Conservation (phyloP, 1,140 invertebrate genomes). For the Scaptomyza pallida region DNA sequence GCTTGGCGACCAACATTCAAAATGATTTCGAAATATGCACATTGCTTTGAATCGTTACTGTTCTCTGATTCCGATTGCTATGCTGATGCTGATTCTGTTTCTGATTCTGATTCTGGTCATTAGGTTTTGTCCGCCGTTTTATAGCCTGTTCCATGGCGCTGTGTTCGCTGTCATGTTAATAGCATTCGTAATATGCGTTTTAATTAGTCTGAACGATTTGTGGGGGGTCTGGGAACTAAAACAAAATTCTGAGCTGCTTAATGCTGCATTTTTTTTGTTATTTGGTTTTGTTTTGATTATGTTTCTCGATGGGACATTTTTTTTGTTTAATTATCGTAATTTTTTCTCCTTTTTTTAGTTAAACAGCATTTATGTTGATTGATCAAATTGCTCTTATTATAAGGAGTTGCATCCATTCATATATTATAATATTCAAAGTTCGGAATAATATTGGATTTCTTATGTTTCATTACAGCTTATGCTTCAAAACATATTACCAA, state of each 20-base stretch:
- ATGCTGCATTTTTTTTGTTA: constrained; percentile 67
- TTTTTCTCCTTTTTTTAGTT: constrained; percentile 1
- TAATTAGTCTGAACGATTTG: constrained; percentile 74
- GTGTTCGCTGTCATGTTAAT: constrained; percentile 82
- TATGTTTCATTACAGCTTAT: too few species aligned
- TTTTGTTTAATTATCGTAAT: not conserved
- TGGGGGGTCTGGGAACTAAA: constrained; percentile 62
- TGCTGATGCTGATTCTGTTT: constrained; percentile 34
- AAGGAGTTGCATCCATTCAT: not conserved
- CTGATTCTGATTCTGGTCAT: constrained; percentile 59
- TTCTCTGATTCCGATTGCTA: constrained; percentile 33
- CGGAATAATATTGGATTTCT: too few species aligned
- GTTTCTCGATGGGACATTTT: constrained; percentile 24
- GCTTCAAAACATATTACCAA: too few species aligned
- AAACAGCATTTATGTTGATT: not conserved
- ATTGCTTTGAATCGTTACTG: constrained; percentile 70
- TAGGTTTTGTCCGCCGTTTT: constrained; percentile 52
- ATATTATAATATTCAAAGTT: too few species aligned
- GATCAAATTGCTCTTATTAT: constrained; percentile 3
- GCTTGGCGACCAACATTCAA: constrained; percentile 43
- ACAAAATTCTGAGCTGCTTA: constrained; percentile 51
- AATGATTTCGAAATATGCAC: constrained; percentile 72
- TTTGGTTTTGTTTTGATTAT: too few species aligned
- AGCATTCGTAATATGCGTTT: constrained; percentile 81
- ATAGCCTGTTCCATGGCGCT: constrained; percentile 66